Conservation (phyloP, 2,113 vertebrate species). For the Eleginops maclovinus region DNA sequence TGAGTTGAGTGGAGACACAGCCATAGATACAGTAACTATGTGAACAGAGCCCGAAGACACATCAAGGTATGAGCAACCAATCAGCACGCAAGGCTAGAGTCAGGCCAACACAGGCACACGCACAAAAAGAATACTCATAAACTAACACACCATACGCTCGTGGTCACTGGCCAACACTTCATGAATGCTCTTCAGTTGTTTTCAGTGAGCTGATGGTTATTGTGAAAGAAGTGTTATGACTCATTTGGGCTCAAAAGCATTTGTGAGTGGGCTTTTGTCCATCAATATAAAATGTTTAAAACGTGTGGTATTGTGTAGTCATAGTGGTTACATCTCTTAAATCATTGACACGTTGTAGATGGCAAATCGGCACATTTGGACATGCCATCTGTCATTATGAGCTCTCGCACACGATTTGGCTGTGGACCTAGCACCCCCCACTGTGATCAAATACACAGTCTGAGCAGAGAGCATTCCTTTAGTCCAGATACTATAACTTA, state of each 20-base stretch:
- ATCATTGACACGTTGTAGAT: constrained; percentile 62
- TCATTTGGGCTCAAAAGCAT: constrained; percentile 47
- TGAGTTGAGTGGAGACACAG: constrained; percentile 69
- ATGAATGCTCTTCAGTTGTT: constrained; percentile 5
- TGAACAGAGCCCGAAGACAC: constrained; percentile 69
- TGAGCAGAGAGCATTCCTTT: constrained; percentile 45
- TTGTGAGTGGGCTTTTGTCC: constrained; percentile 53
- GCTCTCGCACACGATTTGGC: constrained; percentile 66
- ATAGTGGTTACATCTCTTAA: constrained; percentile 25
- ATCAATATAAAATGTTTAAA: constrained; percentile 44
- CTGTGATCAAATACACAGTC: constrained; percentile 53
- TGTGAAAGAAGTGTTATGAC: constrained; percentile 47
- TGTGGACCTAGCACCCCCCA: constrained; percentile 52
- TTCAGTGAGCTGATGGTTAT: constrained; percentile 30
- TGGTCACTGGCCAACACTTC: constrained; percentile 32
- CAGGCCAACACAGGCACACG: constrained; percentile 31
- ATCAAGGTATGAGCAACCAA: constrained; percentile 69
- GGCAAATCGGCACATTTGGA: constrained; percentile 71
- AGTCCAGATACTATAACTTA: constrained; percentile 40
- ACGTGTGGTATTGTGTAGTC: constrained; percentile 30
- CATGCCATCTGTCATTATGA: constrained; percentile 75
- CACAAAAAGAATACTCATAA: constrained; percentile 18
- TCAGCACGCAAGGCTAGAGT: constrained; percentile 53
- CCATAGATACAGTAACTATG: constrained; percentile 82
- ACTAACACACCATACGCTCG: background rate